Evolutionary conservation across 2,113 vertebrate genomes (phyloP).

Genomic region (Ochotona princeps): DNA sequence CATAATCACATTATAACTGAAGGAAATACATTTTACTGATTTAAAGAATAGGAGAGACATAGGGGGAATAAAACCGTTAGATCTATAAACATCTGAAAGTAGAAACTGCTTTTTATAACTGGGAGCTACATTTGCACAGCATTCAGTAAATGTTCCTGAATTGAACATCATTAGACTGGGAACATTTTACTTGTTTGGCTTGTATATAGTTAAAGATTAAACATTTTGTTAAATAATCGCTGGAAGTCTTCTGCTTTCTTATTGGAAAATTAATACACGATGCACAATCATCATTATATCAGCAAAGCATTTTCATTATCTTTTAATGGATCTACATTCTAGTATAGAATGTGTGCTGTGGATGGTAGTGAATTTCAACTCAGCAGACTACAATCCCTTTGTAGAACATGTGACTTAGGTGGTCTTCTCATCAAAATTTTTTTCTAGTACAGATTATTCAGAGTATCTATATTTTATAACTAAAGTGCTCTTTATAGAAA

Average conservation of each 20-base stretch:
- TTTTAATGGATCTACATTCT: constrained; percentile 45
- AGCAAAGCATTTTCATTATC: constrained; percentile 48
- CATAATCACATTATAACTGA: neutral
- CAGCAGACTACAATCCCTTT: neutral
- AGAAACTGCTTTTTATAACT: neutral
- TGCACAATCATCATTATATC: constrained; percentile 7
- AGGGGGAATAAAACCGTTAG: neutral
- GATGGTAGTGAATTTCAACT: neutral
- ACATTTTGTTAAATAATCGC: neutral
- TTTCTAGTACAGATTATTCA: neutral
- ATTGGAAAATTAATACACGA: constrained; percentile 16
- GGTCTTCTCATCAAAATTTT: neutral
- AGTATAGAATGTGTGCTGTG: neutral
- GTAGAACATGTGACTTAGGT: neutral
- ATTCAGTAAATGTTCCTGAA: neutral
- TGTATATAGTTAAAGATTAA: constrained; percentile 1
- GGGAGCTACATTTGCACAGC: neutral
- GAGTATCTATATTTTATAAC: neutral
- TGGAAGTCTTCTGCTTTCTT: neutral
- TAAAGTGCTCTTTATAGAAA: neutral
- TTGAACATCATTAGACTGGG: neutral
- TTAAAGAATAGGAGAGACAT: neutral
- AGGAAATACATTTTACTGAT: neutral
- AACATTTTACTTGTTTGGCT: neutral
- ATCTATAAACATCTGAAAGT: neutral